These are phyloP conservation scores for Callospermophilus lateralis DNA, from an alignment of 2,113 vertebrate genomes.

Conservation along the genomic window DNA sequence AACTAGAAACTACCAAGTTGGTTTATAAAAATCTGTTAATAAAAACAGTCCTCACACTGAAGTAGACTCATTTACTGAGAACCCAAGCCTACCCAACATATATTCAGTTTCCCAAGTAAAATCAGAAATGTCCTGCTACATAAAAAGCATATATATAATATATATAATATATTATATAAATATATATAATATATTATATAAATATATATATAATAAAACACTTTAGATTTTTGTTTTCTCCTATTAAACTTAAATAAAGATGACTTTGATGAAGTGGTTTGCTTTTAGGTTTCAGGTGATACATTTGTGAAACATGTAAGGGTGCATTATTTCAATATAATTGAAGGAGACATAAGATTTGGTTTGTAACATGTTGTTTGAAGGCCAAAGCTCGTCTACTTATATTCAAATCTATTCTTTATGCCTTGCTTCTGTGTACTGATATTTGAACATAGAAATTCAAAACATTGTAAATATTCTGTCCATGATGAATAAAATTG, in stretches of 20 bases:
- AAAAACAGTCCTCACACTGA: conserved; percentile 46
- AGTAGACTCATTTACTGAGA: conserved; percentile 11
- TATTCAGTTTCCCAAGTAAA: conserved; percentile 58
- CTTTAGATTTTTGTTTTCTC: conserved; percentile 54
- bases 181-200: no score
- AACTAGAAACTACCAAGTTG: conserved; percentile 63
- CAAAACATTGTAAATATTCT: conserved; percentile 44
- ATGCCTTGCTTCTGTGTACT: conserved; percentile 34
- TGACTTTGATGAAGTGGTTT: conserved; percentile 34
- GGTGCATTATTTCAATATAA: conserved; percentile 36
- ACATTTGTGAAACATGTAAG: not conserved
- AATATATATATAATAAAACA: not conserved
- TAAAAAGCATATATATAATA: not conserved
- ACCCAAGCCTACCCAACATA: not conserved
- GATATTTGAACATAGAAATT: conserved; percentile 59
- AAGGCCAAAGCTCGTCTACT: not conserved
- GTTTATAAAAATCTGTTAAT: conserved; percentile 74
- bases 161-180: no score
- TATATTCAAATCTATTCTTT: conserved; percentile 12
- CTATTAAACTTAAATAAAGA: conserved; percentile 42
- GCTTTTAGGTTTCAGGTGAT: not conserved
- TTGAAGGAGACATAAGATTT: conserved; percentile 17
- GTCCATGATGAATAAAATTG: conserved; percentile 55
- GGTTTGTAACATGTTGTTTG: not conserved
- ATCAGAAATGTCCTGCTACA: not conserved